Base-by-base conservation (phyloP, 2,888 invertebrate genomes). In the Acleris emargana region DNA sequence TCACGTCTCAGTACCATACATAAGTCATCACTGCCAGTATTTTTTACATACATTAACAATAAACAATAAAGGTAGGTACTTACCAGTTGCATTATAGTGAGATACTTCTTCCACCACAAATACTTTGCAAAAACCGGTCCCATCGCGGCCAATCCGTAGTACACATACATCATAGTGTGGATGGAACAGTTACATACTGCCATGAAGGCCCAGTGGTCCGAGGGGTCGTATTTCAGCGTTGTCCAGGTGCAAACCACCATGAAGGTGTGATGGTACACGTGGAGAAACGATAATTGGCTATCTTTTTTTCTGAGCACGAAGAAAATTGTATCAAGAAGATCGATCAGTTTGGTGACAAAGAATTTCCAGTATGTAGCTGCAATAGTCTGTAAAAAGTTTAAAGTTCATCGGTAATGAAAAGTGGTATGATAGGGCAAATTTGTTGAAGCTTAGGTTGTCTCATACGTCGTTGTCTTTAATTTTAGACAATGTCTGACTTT, bases 61-160 rank as follows among this genome's bases (percentile, higher is more conserved):
- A 32, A 32, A n/a, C n/a, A n/a, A n/a, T n/a, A n/a, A n/a, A n/a
- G n/a, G n/a, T n/a, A 32, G 9, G 13, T 32, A 80, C 85, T 88
- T 81, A 95, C 96, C 93, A 96, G 87, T 84, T 96, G 96, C 77
- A 96, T 87, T 67, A 93, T 89, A 13, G 96, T 96, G 83, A 97
- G 94, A 83, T 96, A 96, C 73, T 95, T 95, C 82, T 96, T 97
- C 96, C 96, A 96, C 96, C 96, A 96, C n/a, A 96, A 83, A 79
- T 95, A 96, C 72, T 94, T 95, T 67, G 93, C 93, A 78, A 94
- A 94, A 16, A 88, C 75, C 0, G 96, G 95, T 17, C 96, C 96
- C 73, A 96, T 80, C 0, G 95, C 95, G 0, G 96, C 92, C 73
- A 96, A 79, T 60, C 95, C 93, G 78, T 96, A 96, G 76, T 96